These are phyloP conservation scores for Patiria miniata DNA, from an alignment of 35 echinoderm and acorn worm genomes.

Conservation along the genomic window DNA sequence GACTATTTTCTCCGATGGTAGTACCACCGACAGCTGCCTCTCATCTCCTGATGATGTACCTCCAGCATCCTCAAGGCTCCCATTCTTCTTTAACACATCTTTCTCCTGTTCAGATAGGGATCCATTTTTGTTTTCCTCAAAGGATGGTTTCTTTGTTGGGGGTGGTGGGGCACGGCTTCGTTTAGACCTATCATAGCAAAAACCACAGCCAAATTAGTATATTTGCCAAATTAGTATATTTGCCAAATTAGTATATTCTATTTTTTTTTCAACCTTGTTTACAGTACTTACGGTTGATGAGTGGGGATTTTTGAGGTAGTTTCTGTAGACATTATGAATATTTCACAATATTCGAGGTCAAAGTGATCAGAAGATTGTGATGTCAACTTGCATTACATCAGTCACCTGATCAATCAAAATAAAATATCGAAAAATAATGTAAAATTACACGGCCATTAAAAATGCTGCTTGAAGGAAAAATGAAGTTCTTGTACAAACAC, in stretches of 20 bases:
- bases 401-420: too few relatives aligned
- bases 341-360: neutral
- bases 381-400: too few relatives aligned
- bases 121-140: neutral
- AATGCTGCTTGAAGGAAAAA: too few relatives aligned
- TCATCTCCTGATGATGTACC: neutral
- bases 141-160: neutral
- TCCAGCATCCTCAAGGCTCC: neutral
- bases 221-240: too few relatives aligned
- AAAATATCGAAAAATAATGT: too few relatives aligned
- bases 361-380: too few relatives aligned
- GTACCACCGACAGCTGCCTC: constrained; percentile 4
- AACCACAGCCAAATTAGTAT: too few relatives aligned
- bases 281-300: neutral
- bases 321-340: neutral
- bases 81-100: neutral
- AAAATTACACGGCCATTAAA: too few relatives aligned
- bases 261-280: too few relatives aligned
- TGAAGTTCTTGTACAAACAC: too few relatives aligned
- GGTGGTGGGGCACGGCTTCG: constrained; percentile 10
- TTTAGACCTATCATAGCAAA: neutral
- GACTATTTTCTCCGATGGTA: neutral
- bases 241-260: too few relatives aligned
- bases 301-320: neutral
- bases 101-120: neutral